These are phyloP conservation scores for Diplodus sargus DNA, from an alignment of 2,797 vertebrate genomes.

Conservation along the genomic window DNA sequence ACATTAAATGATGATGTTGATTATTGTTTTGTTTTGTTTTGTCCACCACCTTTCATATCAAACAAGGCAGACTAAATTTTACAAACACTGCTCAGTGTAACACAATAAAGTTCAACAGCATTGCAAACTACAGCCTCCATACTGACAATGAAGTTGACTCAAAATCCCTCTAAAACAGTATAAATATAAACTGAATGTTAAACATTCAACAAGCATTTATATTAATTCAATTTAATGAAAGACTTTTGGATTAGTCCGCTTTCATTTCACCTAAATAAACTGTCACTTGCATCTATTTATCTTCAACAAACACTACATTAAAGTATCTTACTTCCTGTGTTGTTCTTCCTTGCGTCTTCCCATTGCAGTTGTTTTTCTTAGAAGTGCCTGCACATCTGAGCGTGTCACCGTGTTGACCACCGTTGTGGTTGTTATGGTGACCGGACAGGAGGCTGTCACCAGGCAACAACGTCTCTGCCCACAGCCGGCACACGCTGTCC, in stretches of 20 bases:
- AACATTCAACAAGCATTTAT: neutral
- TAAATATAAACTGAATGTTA: neutral
- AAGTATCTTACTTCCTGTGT: constrained; percentile 87
- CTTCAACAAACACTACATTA: neutral
- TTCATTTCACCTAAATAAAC: neutral
- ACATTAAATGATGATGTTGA: too few species aligned
- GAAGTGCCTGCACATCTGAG: constrained; percentile 79
- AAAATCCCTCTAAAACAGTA: neutral
- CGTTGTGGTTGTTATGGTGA: constrained; percentile 82
- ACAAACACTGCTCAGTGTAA: neutral
- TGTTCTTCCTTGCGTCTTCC: constrained; percentile 84
- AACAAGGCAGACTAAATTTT: neutral
- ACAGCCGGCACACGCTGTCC: constrained; percentile 97
- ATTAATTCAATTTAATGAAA: neutral
- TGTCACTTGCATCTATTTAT: neutral
- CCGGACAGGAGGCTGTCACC: constrained; percentile 92
- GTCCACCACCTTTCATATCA: neutral
- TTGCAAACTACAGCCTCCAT: neutral
- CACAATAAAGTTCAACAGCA: neutral
- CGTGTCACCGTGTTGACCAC: constrained; percentile 75
- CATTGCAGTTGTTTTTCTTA: constrained; percentile 85
- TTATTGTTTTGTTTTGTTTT: too few species aligned
- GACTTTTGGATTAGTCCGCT: neutral
- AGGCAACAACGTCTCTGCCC: constrained; percentile 97
- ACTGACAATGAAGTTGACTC: neutral